Base-by-base conservation (phyloP, 2,888 invertebrate species). In the Agriopis marginaria region DNA sequence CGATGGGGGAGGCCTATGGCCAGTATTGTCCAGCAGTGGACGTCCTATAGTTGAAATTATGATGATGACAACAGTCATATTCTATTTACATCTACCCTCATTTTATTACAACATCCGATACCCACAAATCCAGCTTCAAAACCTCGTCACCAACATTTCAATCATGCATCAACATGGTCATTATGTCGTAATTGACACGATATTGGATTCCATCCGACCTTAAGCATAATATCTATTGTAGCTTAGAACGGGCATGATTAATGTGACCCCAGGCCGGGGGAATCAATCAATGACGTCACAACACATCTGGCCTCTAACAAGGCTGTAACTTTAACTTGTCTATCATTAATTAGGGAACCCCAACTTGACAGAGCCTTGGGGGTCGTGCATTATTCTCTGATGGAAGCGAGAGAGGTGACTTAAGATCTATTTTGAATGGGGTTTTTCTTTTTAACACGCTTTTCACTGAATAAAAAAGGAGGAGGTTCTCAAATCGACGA, bases 281-380 rank as follows among this genome's bases (percentile, higher is more conserved):
- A 86, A 88, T 89, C 88, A 87, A 89, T 88, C 89, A 87, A 78
- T 84, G 81, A 80, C 84, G 85, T 84, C 84, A 83, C 76, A 73
- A 69, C 76, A 78, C 82, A 83, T 82, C 82, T 85, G 85, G 74
- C 78, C 69, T 64, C 49, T 65, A 69, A 65, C 70, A 70, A 70
- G 70, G 50, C 73, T 72, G 71, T 76, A 79, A 77, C 82, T 79
- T 79, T 76, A 79, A 79, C 76, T 81, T 77, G 75, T 70, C 68
- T 63, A 60, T 73, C 76, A 82, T 80, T 79, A 79, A 79, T 80
- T 78, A 79, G 60, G 55, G 58, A 60, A 40, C 70, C 73, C 72
- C 63, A 74, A 75, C 74, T 75, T 77, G 74, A 77, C 75, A 73
- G 65, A 14, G 32, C n/a, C 59, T 55, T 61, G 12, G 49, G 54